Evolutionary conservation across 2,113 vertebrate genomes (phyloP).

Genomic region (Grus americana): DNA sequence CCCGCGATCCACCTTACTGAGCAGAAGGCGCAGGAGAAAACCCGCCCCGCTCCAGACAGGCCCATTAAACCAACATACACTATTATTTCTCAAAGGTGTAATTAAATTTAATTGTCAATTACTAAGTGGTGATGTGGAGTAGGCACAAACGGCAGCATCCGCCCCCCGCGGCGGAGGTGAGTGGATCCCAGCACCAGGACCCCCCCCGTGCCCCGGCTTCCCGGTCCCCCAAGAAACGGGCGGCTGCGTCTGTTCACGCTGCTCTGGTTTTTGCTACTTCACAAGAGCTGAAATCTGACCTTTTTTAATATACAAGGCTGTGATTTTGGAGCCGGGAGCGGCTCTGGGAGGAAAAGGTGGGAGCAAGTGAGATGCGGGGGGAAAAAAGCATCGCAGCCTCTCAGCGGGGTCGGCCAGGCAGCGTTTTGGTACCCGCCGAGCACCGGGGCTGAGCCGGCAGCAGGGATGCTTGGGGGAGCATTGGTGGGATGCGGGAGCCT

Average conservation of each 20-base stretch:
- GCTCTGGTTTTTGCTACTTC: constrained; percentile 21
- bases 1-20: not conserved
- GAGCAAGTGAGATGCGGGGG: not conserved
- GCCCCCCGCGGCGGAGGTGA: not conserved
- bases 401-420: rapidly evolving
- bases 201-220: not conserved
- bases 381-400: not conserved
- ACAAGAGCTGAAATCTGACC: constrained; percentile 61
- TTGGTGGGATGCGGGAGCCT: not conserved
- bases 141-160: not conserved
- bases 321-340: not conserved
- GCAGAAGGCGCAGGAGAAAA: not conserved
- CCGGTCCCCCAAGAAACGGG: not conserved
- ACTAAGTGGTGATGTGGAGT: not conserved
- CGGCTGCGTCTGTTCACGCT: not conserved
- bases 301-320: constrained; percentile 57
- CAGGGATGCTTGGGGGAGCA: not conserved
- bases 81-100: constrained; percentile 54
- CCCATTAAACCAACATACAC: not conserved
- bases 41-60: not conserved
- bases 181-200: rapidly evolving
- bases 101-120: constrained; percentile 64
- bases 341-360: constrained; percentile 35
- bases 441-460: not conserved
- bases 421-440: rapidly evolving